These are phyloP conservation scores for Ephestia elutella DNA, from an alignment of 1,140 invertebrate species.

Conservation along the genomic window DNA sequence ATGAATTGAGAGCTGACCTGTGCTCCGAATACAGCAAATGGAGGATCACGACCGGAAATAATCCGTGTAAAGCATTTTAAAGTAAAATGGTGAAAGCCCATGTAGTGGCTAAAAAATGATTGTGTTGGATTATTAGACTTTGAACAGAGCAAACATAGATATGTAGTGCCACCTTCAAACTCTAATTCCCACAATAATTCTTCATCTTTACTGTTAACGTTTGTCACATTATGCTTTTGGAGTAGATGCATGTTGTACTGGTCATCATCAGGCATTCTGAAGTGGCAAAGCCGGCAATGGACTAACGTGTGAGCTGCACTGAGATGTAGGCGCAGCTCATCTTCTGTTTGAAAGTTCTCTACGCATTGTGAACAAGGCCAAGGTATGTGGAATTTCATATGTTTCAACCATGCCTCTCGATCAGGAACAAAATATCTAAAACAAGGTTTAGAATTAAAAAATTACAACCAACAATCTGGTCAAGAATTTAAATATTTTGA, in stretches of 20 bases:
- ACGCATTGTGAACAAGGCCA: constrained; percentile 68
- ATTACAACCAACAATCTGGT: neutral
- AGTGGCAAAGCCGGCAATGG: constrained; percentile 66
- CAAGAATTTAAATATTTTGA: neutral
- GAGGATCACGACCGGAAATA: constrained; percentile 54
- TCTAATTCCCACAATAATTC: constrained; percentile 55
- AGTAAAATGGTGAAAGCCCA: constrained; percentile 66
- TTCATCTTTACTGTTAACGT: constrained; percentile 40
- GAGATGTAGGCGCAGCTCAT: constrained; percentile 45
- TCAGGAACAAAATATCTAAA: constrained; percentile 65
- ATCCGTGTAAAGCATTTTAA: constrained; percentile 57
- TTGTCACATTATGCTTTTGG: constrained; percentile 63
- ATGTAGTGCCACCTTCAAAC: constrained; percentile 40
- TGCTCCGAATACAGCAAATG: constrained; percentile 55
- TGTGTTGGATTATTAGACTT: constrained; percentile 41
- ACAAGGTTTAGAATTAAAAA: constrained; percentile 16
- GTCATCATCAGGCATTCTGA: constrained; percentile 53
- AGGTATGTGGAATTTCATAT: constrained; percentile 57
- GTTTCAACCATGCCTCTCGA: constrained; percentile 47
- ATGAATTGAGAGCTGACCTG: constrained; percentile 58
- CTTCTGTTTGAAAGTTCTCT: constrained; percentile 50
- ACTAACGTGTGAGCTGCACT: constrained; percentile 53
- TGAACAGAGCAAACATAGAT: constrained; percentile 54
- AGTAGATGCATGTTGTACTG: constrained; percentile 56
- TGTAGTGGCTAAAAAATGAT: constrained; percentile 61